Percentiles rank a stretch among this genome's conserved stretches.
phyloP scores from a whole-genome alignment of 2,797 vertebrate species.

The Heterohyrax brucei region DNA sequence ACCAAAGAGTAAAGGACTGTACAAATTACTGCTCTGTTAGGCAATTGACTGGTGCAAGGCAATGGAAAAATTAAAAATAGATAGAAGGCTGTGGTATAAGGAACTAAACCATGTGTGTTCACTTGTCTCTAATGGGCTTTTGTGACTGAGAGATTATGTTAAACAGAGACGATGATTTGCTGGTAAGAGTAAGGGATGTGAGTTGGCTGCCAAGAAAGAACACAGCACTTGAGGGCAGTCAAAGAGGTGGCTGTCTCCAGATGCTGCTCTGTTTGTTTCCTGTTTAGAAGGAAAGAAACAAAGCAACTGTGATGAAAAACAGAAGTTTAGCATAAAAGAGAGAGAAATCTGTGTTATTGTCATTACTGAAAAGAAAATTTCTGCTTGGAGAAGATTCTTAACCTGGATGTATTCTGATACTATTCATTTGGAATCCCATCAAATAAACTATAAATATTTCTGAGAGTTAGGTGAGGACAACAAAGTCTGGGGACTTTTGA shows the following conservation, averaged over 20 bases:
- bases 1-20: neutral
- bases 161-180: neutral
- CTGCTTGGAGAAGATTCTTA: slow-evolving; percentile 3
- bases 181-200: neutral
- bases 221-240: neutral
- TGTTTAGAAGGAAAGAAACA: neutral
- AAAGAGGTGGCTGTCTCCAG: neutral
- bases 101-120: neutral
- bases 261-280: neutral
- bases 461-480: slow-evolving; percentile 12
- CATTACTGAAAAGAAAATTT: neutral
- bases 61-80: slow-evolving; percentile 51
- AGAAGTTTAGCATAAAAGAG: neutral
- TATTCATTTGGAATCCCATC: slow-evolving; percentile 45
- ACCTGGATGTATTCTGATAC: neutral
- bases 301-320: neutral
- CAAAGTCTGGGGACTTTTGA: slow-evolving; percentile 61
- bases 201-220: neutral
- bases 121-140: neutral
- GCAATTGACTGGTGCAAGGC: neutral
- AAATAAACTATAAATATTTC: slow-evolving; percentile 29
- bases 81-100: neutral
- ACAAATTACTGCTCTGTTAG: neutral
- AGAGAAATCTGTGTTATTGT: slow-evolving; percentile 9
- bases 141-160: neutral